Percentiles rank a stretch among this genome's conserved stretches.
Conservation (phyloP, 2,888 invertebrate genomes). For the Megastigmus dorsalis region DNA sequence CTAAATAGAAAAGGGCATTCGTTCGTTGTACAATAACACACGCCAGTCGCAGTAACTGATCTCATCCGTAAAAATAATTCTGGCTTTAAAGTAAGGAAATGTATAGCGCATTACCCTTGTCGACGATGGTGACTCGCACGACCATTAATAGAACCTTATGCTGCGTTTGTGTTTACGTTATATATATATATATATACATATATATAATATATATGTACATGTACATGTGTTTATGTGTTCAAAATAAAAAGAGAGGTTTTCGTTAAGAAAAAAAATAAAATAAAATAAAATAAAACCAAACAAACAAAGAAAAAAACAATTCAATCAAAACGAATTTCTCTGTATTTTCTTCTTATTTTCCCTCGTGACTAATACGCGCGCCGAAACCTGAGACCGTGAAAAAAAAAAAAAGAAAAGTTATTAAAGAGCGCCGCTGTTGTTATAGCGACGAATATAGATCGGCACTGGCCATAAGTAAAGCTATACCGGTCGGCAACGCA, state of each 20-base stretch:
- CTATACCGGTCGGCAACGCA: too few species aligned
- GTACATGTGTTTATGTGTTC: slow-evolving; percentile 37
- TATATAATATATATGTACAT: slow-evolving; percentile 27
- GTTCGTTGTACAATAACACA: slow-evolving; percentile 4
- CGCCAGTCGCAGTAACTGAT: slow-evolving; percentile 15
- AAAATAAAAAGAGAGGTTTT: slow-evolving; percentile 22
- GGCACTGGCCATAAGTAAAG: too few species aligned
- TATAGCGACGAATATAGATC: too few species aligned
- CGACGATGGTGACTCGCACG: slow-evolving; percentile 21
- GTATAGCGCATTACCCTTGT: slow-evolving; percentile 36
- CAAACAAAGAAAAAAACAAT: too few species aligned
- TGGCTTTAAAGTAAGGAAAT: slow-evolving; percentile 17
- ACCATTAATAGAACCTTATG: slow-evolving; percentile 23
- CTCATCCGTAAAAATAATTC: slow-evolving; percentile 36
- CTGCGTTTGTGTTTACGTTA: slow-evolving; percentile 13
- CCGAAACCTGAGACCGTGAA: too few species aligned
- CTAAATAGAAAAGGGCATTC: not conserved
- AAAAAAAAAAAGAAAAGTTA: too few species aligned
- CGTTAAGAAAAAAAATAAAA: slow-evolving; percentile 19
- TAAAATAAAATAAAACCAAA: too few species aligned
- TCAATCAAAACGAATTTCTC: too few species aligned
- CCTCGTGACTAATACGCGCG: too few species aligned
- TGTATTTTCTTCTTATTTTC: too few species aligned
- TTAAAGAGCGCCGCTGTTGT: too few species aligned
- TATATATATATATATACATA: slow-evolving; percentile 21